A percentile compares a stretch with the other conserved stretches of the same genome.
Evolutionary conservation across 2,888 invertebrate species (phyloP).

Genomic region (Drosophila ezoana): DNA sequence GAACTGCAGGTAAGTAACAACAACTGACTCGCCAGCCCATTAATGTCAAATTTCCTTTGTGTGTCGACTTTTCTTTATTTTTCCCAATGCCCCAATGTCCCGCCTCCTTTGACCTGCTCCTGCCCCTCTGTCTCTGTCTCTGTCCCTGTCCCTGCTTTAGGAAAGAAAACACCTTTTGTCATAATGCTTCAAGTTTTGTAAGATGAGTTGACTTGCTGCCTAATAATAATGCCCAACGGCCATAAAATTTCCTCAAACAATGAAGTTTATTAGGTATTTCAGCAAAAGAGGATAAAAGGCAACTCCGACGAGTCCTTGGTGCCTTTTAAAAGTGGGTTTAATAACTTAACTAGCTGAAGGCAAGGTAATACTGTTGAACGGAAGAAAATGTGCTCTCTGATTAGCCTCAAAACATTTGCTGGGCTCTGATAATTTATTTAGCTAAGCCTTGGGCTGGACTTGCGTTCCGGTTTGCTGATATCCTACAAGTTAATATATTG

Average conservation of each 20-base stretch:
- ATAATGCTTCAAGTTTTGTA: constrained; percentile 46
- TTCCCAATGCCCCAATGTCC: background rate
- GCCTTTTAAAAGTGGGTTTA: constrained; percentile 24
- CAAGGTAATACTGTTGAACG: background rate
- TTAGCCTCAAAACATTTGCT: constrained; percentile 5
- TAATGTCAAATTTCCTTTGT: constrained; percentile 7
- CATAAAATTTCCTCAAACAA: constrained; percentile 58
- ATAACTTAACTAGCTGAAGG: constrained; percentile 11
- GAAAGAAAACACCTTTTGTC: constrained; percentile 44
- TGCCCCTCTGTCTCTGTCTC: background rate
- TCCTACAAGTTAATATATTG: too few species aligned
- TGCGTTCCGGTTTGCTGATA: background rate
- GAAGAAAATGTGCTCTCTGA: background rate
- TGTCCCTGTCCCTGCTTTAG: background rate
- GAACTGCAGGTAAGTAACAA: constrained; percentile 89
- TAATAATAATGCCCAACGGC: constrained; percentile 48
- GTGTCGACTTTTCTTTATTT: constrained; percentile 1
- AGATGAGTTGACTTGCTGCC: constrained; percentile 58
- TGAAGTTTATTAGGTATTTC: constrained; percentile 58
- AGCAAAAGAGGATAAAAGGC: constrained; percentile 17
- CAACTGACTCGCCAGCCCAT: background rate
- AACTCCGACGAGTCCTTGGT: constrained; percentile 20
- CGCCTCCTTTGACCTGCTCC: background rate
- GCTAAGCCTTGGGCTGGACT: background rate
- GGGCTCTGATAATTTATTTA: constrained; percentile 3